Base-by-base conservation (phyloP, 2,113 vertebrate species). In the Mustelus asterias region DNA sequence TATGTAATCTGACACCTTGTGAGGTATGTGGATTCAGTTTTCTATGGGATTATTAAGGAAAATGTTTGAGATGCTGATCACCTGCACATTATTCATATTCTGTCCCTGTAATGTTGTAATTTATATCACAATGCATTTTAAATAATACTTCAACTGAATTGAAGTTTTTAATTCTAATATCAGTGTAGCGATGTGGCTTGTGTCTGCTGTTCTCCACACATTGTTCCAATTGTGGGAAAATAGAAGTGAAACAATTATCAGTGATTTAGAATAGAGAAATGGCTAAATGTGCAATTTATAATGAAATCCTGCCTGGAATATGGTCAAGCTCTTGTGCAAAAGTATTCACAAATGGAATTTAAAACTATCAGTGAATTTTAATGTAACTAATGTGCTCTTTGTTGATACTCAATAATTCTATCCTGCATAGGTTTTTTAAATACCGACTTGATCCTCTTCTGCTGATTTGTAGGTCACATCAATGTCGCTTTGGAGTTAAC, bases 11-110 rank as follows among this genome's bases (percentile, higher is more conserved):
- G 96, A 96, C 96, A 11, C 97, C 96, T 7, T 96, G 95, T 41
- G 97, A 98, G 98, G 99, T 99, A 97, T 97, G 98, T 97, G 96
- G 26, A 80, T 54, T 93, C 22, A 7, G 85, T 24, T 54, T 44
- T 54, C 5, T 88, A 22, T 41, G 9, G n/a, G 33, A 26, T 70
- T 69, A 58, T 89, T 89, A 58, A 89, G 41, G 48, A 58, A 89
- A 89, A 24, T 26, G 26, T 90, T 60, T 90, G 22, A 90, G 88
- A 90, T 90, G 88, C 54, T 90, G 26, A 60, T 90, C 26, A 63
- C 14, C 26, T 29, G 48, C 58, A 58, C 11, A 58, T 85, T 44
- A 24, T 33, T 90, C 60, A 54, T 33, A 60, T 60, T 58, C 76
- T n/a, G 70, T 80, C 29, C 76, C n/a, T 83, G 37, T 83, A 44